These are phyloP conservation scores for Notolepis coatsorum DNA, from an alignment of 2,797 vertebrate species.

Conservation along the genomic window DNA sequence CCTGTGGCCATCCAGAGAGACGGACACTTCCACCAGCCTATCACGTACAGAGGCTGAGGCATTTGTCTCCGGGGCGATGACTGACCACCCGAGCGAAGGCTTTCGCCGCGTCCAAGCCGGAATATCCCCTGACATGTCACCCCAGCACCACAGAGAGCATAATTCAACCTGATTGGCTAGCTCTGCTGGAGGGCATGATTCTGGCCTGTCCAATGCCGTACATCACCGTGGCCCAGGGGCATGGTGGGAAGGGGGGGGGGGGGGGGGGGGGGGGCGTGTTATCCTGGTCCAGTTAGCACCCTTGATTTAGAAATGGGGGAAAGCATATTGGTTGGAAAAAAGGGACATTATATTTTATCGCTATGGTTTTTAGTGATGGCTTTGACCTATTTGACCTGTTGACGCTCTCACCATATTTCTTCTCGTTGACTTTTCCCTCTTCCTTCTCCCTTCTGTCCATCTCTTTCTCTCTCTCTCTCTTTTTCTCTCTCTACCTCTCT, in stretches of 20 bases:
- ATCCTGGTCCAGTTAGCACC: constrained; percentile 75
- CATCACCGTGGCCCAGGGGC: constrained; percentile 75
- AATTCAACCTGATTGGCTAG: constrained; percentile 85
- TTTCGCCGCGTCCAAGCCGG: constrained; percentile 70
- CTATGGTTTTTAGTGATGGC: background rate
- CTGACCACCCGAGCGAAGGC: constrained; percentile 72
- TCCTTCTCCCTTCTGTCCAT: background rate
- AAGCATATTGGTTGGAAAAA: constrained; percentile 31
- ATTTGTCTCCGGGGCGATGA: constrained; percentile 72
- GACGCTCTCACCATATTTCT: background rate
- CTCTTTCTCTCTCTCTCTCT: constrained; percentile 2
- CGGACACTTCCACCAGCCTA: constrained; percentile 57
- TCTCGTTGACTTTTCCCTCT: background rate
- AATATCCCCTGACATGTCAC: constrained; percentile 73
- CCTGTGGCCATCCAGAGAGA: constrained; percentile 64
- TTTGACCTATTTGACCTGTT: background rate
- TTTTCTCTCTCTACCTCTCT: constrained; percentile 9
- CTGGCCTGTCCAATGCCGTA: constrained; percentile 77
- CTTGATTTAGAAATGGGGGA: constrained; percentile 44
- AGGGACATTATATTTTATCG: background rate
- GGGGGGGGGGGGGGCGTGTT: constrained; percentile 53
- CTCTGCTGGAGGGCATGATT: constrained; percentile 84
- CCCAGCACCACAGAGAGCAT: constrained; percentile 65
- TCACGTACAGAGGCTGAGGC: constrained; percentile 57
- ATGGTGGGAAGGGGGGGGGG: constrained; percentile 42